These are phyloP conservation scores for Agapetus fuscipes DNA, from an alignment of 2,888 invertebrate species.

Conservation along the genomic window DNA sequence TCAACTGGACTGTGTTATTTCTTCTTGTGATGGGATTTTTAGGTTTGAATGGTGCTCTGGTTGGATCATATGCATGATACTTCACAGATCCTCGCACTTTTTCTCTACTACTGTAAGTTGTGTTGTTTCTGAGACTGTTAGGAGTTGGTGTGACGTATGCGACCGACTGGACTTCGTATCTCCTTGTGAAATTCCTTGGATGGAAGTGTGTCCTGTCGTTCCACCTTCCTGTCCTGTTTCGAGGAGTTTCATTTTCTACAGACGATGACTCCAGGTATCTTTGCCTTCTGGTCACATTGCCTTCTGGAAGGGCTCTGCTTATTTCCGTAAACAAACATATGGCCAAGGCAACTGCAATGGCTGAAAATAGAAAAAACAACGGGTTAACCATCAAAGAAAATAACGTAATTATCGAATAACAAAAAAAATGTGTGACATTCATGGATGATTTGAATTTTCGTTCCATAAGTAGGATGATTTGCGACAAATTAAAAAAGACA, in stretches of 20 bases:
- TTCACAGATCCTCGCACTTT: constrained; percentile 17
- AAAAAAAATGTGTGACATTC: too few relatives aligned
- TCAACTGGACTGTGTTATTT: constrained; percentile 8
- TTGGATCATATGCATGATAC: constrained; percentile 9
- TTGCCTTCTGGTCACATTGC: background rate
- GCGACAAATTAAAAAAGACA: too few relatives aligned
- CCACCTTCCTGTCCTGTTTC: too few relatives aligned
- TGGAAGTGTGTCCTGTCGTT: background rate
- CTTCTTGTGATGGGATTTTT: constrained; percentile 15
- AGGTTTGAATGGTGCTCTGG: constrained; percentile 19
- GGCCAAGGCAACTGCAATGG: constrained; percentile 7
- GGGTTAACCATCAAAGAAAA: constrained; percentile 1
- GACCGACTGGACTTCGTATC: too few relatives aligned
- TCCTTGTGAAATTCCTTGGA: too few relatives aligned
- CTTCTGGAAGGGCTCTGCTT: background rate
- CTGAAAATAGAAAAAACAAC: constrained; percentile 12
- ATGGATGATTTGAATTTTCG: too few relatives aligned
- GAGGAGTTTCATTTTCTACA: constrained; percentile 1
- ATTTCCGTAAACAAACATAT: constrained; percentile 6
- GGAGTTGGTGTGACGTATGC: background rate
- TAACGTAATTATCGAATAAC: too few relatives aligned
- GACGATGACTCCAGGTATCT: background rate
- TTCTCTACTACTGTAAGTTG: constrained; percentile 10
- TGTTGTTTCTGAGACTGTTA: background rate
- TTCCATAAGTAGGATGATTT: too few relatives aligned